A percentile compares a stretch with the other conserved stretches of the same genome.
Evolutionary conservation across 2,113 vertebrate species (phyloP).

Genomic region (Telmatochromis sp.): DNA sequence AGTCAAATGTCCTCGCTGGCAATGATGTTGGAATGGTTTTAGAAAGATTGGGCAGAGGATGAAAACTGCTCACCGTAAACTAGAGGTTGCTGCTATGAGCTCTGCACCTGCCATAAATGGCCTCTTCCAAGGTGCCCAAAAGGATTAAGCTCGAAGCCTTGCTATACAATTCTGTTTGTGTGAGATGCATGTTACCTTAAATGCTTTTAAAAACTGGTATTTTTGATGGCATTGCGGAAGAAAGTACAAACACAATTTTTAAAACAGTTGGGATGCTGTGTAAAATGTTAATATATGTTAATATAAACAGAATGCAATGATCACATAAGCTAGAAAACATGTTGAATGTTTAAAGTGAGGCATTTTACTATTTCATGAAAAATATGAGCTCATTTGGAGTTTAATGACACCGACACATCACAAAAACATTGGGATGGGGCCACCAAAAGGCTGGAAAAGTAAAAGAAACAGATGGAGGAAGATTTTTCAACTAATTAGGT

Average conservation of each 20-base stretch:
- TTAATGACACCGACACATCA: neutral
- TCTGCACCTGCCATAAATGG: neutral
- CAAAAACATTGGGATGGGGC: neutral
- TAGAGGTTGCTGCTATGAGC: neutral
- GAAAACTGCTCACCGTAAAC: neutral
- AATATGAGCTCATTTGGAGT: neutral
- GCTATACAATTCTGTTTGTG: neutral
- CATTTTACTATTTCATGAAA: neutral
- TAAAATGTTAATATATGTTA: neutral
- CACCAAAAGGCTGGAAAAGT: neutral
- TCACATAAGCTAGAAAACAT: neutral
- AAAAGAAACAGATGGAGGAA: neutral
- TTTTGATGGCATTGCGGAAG: neutral
- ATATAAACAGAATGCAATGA: neutral
- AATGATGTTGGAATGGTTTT: slow-evolving; percentile 5
- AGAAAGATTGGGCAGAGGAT: neutral
- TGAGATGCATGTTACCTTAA: neutral
- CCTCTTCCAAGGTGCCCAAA: neutral
- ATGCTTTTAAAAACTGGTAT: neutral
- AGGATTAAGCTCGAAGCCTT: neutral
- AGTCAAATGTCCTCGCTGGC: neutral
- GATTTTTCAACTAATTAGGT: neutral
- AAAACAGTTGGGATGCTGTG: neutral
- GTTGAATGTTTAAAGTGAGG: neutral
- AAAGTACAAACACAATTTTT: neutral